A percentile compares a stretch with the other conserved stretches of the same genome.
phyloP scores from a whole-genome alignment of 2,797 vertebrate species.

The Hippopotamyrus pictus region DNA sequence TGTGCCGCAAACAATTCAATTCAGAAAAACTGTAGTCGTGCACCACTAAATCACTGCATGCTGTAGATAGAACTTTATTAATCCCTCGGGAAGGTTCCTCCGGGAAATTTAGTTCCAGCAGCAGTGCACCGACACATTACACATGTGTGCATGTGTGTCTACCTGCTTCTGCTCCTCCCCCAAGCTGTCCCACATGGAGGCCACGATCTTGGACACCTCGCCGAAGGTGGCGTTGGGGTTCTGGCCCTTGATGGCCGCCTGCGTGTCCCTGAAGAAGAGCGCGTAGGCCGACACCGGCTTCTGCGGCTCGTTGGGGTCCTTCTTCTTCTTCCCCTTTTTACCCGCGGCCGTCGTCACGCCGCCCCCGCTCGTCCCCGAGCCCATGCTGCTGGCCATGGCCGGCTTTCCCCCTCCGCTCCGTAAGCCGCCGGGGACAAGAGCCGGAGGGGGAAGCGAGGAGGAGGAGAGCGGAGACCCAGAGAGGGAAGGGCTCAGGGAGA shows the following conservation, averaged over 20 bases:
- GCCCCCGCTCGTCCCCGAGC: constrained; percentile 21
- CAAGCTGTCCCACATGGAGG: constrained; percentile 92
- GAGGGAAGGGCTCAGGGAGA: constrained; percentile 55
- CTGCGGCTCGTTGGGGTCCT: constrained; percentile 82
- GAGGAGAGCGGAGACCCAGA: constrained; percentile 41
- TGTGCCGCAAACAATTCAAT: not conserved
- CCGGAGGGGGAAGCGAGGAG: constrained; percentile 26
- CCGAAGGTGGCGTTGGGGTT: constrained; percentile 85
- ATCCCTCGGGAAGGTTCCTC: too few species aligned
- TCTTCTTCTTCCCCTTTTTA: constrained; percentile 69
- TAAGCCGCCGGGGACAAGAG: constrained; percentile 34
- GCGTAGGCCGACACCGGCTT: constrained; percentile 86
- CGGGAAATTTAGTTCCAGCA: too few species aligned
- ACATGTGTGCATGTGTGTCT: too few species aligned
- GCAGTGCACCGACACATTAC: too few species aligned
- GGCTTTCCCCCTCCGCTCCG: constrained; percentile 23
- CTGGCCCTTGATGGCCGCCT: constrained; percentile 86
- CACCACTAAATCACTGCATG: not conserved
- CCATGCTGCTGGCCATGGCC: not conserved
- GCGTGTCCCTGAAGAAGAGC: constrained; percentile 84
- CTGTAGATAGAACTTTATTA: too few species aligned
- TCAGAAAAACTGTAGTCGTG: not conserved
- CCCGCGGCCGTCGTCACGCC: not conserved
- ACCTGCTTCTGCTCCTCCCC: constrained; percentile 91
- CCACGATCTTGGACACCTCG: constrained; percentile 87